Base-by-base conservation (phyloP, 2,797 vertebrate genomes). In the Tapera naevia region DNA sequence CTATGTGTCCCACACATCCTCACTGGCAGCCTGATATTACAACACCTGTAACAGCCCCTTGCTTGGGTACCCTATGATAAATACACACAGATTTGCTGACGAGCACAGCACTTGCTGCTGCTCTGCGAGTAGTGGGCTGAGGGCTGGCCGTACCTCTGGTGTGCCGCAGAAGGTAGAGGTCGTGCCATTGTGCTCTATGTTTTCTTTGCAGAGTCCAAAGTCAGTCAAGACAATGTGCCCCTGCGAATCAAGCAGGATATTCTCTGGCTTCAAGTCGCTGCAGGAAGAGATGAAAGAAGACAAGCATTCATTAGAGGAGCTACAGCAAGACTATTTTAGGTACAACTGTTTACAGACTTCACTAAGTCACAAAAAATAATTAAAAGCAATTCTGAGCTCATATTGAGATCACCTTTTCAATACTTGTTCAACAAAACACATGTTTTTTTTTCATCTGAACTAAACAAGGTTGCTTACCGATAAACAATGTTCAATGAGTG, bases 101-200 rank as follows among this genome's bases (percentile, higher is more conserved):
- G 2, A 65, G 46, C 51, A 73, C 43, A 60, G 54, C 45, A 18
- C 53, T 78, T 30, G 45, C 61, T 78, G 48, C 53, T 1, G 2
- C 50, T 35, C 27, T 81, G 37, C 2, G 2, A 43, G 46, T 6
- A 5, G 58, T 1, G 27, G 12, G 46, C 48, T 86, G 57, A 70
- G 70, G 39, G 46, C 9, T 43, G n/a, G 30, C 24, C 94, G 0
- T 98, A 99, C 99, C 99, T 99, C 99, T 4, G 99, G 99, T 1
- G 99, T 99, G 96, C 99, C 99, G 1, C 99, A 99, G 98, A 99
- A 99, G 14, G 99, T 99, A 56, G 99, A 99, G 2, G 99, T 99
- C 3, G 99, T 99, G 92, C 99, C 99, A 2, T 99, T 99, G 95
- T 98, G 99, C 88, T 99, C 99, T 5, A 99, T 99, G 97, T 99